Conservation (phyloP, 2,797 vertebrate species). For the Tarsius wallacei region DNA sequence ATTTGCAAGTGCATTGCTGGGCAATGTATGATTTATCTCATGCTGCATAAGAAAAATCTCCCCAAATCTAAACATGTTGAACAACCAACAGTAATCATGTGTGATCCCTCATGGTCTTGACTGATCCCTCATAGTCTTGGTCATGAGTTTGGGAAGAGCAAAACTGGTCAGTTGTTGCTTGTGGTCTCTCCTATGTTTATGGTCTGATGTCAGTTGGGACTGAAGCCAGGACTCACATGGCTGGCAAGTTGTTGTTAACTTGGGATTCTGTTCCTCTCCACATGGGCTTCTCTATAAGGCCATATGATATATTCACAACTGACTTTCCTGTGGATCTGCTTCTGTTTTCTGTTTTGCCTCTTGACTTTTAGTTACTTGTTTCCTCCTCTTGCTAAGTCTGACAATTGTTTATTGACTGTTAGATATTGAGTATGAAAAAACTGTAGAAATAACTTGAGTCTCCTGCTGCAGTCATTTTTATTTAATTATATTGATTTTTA, state of each 20-base stretch:
- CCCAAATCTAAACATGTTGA: too few species aligned
- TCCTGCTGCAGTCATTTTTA: neutral
- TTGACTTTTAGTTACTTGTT: neutral
- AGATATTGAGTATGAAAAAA: too few species aligned
- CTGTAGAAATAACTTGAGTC: accelerated
- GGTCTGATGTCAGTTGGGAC: neutral
- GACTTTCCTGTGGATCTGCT: neutral
- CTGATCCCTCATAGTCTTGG: neutral
- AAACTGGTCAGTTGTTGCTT: too few species aligned
- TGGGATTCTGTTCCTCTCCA: neutral
- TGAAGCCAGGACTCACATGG: accelerated
- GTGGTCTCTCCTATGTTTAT: neutral
- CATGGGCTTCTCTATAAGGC: accelerated
- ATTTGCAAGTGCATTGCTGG: accelerated
- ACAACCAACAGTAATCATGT: neutral
- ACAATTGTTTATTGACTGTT: neutral
- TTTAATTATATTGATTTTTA: neutral
- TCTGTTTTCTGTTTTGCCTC: neutral
- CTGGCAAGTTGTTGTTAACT: neutral
- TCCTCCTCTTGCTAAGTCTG: neutral
- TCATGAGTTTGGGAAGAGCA: accelerated
- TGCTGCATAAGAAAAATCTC: accelerated
- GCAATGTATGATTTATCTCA: too few species aligned
- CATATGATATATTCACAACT: accelerated
- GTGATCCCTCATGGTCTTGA: neutral